Percentiles rank a stretch among this genome's conserved stretches.
Conservation (phyloP, 2,797 vertebrate genomes). For the Macropodus opercularis region DNA sequence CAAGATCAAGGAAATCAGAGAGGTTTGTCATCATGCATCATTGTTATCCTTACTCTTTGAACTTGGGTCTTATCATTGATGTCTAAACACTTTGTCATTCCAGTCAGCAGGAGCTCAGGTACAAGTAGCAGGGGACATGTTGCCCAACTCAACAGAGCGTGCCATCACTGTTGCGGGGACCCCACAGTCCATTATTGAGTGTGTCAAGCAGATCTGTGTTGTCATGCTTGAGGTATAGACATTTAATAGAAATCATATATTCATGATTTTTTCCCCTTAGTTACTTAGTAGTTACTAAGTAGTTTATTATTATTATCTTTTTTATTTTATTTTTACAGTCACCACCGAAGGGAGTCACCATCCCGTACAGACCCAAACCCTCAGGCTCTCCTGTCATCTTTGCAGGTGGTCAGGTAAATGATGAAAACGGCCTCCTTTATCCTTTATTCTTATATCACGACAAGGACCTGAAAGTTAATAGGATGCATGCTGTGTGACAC, state of each 20-base stretch:
- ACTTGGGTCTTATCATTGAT: fast-evolving
- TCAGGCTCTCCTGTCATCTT: constrained; percentile 97
- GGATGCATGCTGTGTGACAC: constrained; percentile 42
- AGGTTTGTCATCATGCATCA: constrained; percentile 78
- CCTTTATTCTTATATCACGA: constrained; percentile 34
- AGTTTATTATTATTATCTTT: constrained; percentile 8
- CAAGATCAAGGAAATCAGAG: constrained; percentile 96
- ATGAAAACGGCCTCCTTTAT: background rate
- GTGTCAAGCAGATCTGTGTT: constrained; percentile 96
- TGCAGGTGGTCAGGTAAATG: constrained; percentile 94
- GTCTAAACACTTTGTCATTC: constrained; percentile 12
- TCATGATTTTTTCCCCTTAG: background rate
- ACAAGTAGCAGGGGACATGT: constrained; percentile 96
- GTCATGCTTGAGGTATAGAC: constrained; percentile 92
- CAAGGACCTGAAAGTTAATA: constrained; percentile 57
- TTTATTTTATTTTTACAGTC: constrained; percentile 77
- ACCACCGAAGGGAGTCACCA: constrained; percentile 95
- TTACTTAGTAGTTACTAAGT: background rate
- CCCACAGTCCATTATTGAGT: constrained; percentile 95
- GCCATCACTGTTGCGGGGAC: constrained; percentile 96
- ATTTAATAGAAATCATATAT: background rate
- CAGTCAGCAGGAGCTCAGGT: constrained; percentile 96
- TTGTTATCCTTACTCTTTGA: background rate
- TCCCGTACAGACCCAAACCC: constrained; percentile 96
- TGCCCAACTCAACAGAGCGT: constrained; percentile 95